phyloP scores from a whole-genome alignment of 2,113 vertebrate genomes.

The Vidua chalybeata region DNA sequence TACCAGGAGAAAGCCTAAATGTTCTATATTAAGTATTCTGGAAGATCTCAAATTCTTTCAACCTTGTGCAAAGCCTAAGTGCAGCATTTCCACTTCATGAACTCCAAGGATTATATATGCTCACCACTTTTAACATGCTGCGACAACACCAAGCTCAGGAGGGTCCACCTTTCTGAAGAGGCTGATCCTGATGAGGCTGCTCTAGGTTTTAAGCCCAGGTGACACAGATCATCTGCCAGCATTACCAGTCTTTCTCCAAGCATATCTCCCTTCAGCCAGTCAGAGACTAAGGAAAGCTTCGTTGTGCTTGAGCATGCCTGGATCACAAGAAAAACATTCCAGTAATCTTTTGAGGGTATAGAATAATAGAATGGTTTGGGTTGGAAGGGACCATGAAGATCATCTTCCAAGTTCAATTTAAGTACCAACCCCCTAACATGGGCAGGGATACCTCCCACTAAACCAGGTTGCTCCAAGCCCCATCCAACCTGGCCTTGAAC shows the following conservation, averaged over 20 bases:
- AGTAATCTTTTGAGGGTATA: neutral
- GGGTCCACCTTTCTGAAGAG: constrained; percentile 82
- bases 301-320: constrained; percentile 84
- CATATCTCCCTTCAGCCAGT: constrained; percentile 89
- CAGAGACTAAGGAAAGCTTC: constrained; percentile 75
- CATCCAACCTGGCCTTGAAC: neutral
- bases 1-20: neutral
- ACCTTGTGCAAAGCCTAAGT: neutral
- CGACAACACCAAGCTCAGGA: constrained; percentile 89
- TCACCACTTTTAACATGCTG: constrained; percentile 85
- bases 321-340: neutral
- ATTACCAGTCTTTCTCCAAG: constrained; percentile 85
- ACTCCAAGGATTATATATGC: neutral
- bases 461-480: neutral
- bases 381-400: neutral
- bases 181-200: constrained; percentile 45
- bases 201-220: constrained; percentile 61
- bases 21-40: neutral
- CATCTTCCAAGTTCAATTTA: neutral
- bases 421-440: neutral
- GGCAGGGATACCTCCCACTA: neutral
- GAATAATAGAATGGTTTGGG: neutral
- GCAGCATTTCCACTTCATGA: neutral
- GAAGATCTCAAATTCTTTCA: neutral
- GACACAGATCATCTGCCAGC: constrained; percentile 85